A percentile compares a stretch with the other conserved stretches of the same genome.
Conservation (phyloP, 2,113 vertebrate species). For the Petromus typicus region DNA sequence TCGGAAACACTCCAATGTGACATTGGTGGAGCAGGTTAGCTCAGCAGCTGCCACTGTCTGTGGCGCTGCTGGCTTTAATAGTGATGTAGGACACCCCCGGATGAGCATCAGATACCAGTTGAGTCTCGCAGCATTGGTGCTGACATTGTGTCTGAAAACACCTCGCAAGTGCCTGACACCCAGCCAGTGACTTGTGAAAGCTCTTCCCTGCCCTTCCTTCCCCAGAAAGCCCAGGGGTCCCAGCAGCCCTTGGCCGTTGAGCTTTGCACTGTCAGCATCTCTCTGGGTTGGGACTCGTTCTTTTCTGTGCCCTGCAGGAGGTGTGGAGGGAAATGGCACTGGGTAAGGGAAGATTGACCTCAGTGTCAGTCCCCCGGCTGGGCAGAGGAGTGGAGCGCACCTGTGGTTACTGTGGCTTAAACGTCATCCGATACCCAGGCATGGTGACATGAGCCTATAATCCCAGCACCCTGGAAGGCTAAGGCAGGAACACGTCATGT, state of each 20-base stretch:
- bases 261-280: background rate
- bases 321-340: fast-evolving
- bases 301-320: too few species aligned
- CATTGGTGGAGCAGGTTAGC: background rate
- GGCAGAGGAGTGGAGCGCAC: background rate
- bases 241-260: fast-evolving
- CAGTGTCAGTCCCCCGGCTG: too few species aligned
- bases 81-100: background rate
- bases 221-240: background rate
- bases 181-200: too few species aligned
- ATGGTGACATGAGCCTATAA: background rate
- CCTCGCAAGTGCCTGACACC: background rate
- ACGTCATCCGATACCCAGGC: background rate
- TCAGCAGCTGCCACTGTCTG: background rate
- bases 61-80: background rate
- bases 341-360: too few species aligned
- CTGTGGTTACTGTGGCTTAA: background rate
- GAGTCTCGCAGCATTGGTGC: background rate
- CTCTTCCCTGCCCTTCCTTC: background rate
- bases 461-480: background rate
- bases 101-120: fast-evolving
- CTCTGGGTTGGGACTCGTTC: fast-evolving
- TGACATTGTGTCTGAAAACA: fast-evolving
- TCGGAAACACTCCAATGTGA: background rate
- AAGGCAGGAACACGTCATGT: background rate